phyloP scores from a whole-genome alignment of 2,113 vertebrate species.

The Semicossyphus pulcher region DNA sequence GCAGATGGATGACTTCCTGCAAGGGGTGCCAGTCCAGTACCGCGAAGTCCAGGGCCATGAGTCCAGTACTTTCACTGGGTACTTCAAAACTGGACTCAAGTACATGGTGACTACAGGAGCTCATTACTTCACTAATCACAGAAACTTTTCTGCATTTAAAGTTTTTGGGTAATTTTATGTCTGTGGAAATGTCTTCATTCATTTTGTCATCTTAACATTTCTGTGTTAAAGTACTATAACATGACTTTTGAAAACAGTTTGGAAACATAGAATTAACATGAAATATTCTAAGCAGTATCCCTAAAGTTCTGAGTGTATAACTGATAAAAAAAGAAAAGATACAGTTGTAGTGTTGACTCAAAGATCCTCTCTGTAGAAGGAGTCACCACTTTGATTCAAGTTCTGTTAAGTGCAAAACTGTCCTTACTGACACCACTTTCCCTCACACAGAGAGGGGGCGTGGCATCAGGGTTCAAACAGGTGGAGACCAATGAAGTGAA shows the following conservation, averaged over 20 bases:
- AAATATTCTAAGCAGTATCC: too few relatives aligned
- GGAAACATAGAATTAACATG: too few relatives aligned
- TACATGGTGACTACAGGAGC: constrained; percentile 84
- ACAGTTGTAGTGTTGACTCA: background rate
- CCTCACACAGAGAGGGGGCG: constrained; percentile 87
- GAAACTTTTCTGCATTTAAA: too few relatives aligned
- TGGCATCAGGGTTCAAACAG: constrained; percentile 91
- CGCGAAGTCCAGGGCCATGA: constrained; percentile 90
- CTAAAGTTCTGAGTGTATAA: too few relatives aligned
- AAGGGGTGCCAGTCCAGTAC: constrained; percentile 87
- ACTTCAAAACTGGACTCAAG: constrained; percentile 92
- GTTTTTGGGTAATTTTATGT: too few relatives aligned
- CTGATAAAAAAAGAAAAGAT: too few relatives aligned
- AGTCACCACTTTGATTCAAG: background rate
- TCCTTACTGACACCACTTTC: constrained; percentile 5
- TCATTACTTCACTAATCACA: background rate
- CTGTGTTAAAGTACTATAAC: too few relatives aligned
- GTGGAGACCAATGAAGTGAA: constrained; percentile 86
- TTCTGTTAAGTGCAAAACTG: background rate
- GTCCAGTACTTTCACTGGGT: constrained; percentile 87
- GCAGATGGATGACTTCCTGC: constrained; percentile 91
- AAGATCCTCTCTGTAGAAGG: background rate
- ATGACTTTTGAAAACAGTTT: too few relatives aligned
- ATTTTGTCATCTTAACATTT: too few relatives aligned
- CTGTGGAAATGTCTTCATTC: too few relatives aligned